Conservation (phyloP, 2,113 vertebrate genomes). For the Dasyurus viverrinus region DNA sequence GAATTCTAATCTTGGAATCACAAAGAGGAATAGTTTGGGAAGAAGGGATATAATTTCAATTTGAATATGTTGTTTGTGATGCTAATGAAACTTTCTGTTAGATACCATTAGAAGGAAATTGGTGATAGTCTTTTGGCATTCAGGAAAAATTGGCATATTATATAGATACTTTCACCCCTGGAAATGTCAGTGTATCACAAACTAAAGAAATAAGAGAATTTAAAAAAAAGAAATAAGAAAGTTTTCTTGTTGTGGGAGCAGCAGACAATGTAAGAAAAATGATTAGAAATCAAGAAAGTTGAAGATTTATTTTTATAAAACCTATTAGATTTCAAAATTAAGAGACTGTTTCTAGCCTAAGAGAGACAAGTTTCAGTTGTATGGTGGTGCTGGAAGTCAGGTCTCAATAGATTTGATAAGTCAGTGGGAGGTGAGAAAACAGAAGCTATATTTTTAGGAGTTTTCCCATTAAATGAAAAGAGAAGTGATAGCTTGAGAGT, state of each 20-base stretch:
- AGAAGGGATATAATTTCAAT: background rate
- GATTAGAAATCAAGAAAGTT: background rate
- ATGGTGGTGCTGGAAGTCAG: background rate
- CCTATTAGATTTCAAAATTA: background rate
- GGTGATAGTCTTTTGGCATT: background rate
- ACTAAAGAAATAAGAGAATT: background rate
- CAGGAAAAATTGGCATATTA: background rate
- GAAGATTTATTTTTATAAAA: background rate
- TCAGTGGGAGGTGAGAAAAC: conserved; percentile 3
- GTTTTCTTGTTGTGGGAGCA: background rate
- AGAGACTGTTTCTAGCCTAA: background rate
- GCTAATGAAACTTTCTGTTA: background rate
- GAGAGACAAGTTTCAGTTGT: background rate
- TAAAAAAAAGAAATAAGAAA: background rate
- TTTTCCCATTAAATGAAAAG: background rate
- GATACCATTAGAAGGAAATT: background rate
- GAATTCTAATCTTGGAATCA: background rate
- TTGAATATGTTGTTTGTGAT: background rate
- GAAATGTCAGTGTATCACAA: background rate
- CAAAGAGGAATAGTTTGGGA: background rate
- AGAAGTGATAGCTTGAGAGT: background rate
- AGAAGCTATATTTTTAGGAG: background rate
- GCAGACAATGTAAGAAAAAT: background rate
- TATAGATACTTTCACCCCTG: background rate
- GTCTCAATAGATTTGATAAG: background rate